Evolutionary conservation across 1,140 invertebrate genomes (phyloP), one percentile per base, ranked within the genome.

Genomic region (Lepidurus packardi): DNA sequence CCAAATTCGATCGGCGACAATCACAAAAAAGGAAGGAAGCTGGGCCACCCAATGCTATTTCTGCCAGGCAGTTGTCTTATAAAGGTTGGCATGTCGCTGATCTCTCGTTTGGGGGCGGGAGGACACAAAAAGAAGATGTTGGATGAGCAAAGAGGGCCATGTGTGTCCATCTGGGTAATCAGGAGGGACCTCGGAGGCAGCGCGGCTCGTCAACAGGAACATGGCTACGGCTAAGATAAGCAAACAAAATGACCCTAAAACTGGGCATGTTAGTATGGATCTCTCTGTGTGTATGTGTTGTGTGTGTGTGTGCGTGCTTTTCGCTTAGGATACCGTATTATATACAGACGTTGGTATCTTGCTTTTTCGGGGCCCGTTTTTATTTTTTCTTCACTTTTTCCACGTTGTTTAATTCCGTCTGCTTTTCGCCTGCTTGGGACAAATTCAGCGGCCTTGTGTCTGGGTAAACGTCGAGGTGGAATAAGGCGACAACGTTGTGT

Each of bases 191-290:
- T 13, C 21, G 53, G 53, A 65, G 53, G 53, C 53, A 65, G 53
- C 53, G 53, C 53, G 53, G 53, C 53, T 65, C 53, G 53, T 65
- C 53, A 65, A 65, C 53, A 65, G 21, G 53, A 65, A 65, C 53
- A n/a, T 65, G 53, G 53, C 53, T 65, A 65, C 53, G 21, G 53
- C 53, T 65, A 65, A 65, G n/a, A 65, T 65, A 65, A 65, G 53
- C 53, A 65, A 65, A 65, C 53, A 65, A 65, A 65, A 65, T 65
- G 53, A 65, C 53, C 53, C 53, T 65, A 65, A 65, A 65, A 65
- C 53, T 65, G 53, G 53, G 53, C 53, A 65, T 65, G 53, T 65
- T 65, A 65, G 53, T 65, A 65, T 65, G 53, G 53, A 21, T 65
- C 16, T 65, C 53, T 65, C 16, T 13, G 53, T 65, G 53, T 65